Conservation (phyloP, 2,888 invertebrate species). For the Cloeon dipterum region DNA sequence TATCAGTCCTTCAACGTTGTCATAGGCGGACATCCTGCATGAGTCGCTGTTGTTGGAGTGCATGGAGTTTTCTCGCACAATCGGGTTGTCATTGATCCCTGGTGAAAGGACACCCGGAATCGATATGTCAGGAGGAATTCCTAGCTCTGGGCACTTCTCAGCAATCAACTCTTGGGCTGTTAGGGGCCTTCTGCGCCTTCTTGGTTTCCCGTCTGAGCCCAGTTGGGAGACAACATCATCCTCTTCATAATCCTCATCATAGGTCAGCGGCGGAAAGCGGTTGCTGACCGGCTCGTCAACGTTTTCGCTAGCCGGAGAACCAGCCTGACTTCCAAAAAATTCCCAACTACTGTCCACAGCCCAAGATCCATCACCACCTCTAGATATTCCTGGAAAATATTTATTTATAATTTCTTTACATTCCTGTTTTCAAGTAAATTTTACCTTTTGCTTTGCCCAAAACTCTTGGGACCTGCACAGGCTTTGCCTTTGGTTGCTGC, state of each 20-base stretch:
- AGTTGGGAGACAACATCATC: slow-evolving; percentile 1
- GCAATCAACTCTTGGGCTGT: slow-evolving; percentile 21
- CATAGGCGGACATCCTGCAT: slow-evolving; percentile 40
- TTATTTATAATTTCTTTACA: not conserved
- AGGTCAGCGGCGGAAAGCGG: not conserved
- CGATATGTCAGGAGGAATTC: slow-evolving; percentile 31
- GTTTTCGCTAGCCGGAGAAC: slow-evolving; percentile 13
- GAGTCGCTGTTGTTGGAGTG: slow-evolving; percentile 14
- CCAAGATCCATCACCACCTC: slow-evolving; percentile 40
- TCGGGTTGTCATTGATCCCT: not conserved
- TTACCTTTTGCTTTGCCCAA: not conserved
- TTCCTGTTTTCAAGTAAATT: no score
- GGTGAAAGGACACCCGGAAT: not conserved
- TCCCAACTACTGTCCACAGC: slow-evolving; percentile 79
- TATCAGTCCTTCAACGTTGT: slow-evolving; percentile 45
- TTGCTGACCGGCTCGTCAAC: slow-evolving; percentile 6
- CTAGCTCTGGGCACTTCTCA: slow-evolving; percentile 34
- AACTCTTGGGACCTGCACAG: slow-evolving; percentile 46
- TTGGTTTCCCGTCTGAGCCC: slow-evolving; percentile 1
- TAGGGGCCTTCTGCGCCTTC: slow-evolving; percentile 9
- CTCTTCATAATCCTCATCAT: slow-evolving; percentile 1
- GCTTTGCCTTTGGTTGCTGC: slow-evolving; percentile 19
- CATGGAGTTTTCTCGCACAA: slow-evolving; percentile 23
- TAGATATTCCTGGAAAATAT: no score
- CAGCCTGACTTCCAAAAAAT: slow-evolving; percentile 37